phyloP scores from a whole-genome alignment of 2,113 vertebrate species.

The Neotoma lepida region DNA sequence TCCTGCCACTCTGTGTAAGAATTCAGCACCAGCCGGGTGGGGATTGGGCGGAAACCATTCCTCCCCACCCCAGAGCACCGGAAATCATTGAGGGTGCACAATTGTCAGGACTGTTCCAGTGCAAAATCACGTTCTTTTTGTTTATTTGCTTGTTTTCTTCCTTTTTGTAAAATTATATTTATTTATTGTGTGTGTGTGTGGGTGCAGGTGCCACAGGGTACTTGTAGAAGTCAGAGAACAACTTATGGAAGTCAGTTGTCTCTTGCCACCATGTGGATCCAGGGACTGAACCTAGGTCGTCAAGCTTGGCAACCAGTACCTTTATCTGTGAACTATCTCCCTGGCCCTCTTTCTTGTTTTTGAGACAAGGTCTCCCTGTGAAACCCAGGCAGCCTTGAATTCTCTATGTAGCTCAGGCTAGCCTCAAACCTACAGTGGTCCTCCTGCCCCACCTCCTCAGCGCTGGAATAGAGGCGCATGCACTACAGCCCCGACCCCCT shows the following conservation, averaged over 20 bases:
- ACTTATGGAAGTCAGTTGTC: not conserved
- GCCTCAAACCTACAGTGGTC: not conserved
- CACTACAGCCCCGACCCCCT: not conserved
- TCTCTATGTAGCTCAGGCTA: not conserved
- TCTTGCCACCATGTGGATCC: not conserved
- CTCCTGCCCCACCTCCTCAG: not conserved
- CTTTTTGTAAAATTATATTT: not conserved
- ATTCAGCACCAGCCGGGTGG: not conserved
- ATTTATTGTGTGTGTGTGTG: no score
- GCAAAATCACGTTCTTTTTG: not conserved
- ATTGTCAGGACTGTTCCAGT: not conserved
- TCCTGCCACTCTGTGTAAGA: not conserved
- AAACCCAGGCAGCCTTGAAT: not conserved
- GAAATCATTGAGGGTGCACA: not conserved
- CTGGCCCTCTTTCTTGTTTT: not conserved
- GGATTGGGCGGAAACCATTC: not conserved
- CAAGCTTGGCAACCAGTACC: no score
- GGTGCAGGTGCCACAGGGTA: not conserved
- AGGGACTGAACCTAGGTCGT: not conserved
- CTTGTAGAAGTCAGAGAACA: not conserved
- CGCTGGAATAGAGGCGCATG: not conserved
- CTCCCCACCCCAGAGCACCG: not conserved
- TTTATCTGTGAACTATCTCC: not conserved
- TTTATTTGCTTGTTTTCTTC: not conserved
- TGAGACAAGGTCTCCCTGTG: not conserved